phyloP scores from a whole-genome alignment of 2,113 vertebrate genomes.

The Brachionichthys hirsutus region DNA sequence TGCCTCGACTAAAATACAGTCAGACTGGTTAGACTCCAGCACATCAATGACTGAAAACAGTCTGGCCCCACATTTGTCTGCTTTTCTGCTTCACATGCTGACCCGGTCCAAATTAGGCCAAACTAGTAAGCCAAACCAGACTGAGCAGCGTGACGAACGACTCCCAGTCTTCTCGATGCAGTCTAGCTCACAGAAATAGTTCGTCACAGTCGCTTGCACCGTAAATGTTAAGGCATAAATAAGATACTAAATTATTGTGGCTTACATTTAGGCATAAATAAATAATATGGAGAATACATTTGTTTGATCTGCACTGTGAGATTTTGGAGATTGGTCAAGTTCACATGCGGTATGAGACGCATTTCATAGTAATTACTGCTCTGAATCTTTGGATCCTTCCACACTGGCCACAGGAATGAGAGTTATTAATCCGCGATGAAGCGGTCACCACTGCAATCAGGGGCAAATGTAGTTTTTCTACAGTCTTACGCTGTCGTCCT shows the following conservation, averaged over 20 bases:
- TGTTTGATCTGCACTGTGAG: conserved; percentile 2
- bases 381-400: conserved; percentile 21
- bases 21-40: background rate
- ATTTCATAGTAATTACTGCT: conserved; percentile 15
- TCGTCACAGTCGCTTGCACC: conserved; percentile 26
- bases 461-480: conserved; percentile 34
- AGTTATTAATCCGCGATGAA: background rate
- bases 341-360: conserved; percentile 8
- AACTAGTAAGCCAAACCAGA: conserved; percentile 46
- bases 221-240: background rate
- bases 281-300: conserved; percentile 4
- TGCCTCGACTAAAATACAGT: too few relatives aligned
- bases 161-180: conserved; percentile 36
- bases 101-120: conserved; percentile 6
- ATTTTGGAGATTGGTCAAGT: conserved; percentile 3
- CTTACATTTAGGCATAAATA: conserved; percentile 21
- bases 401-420: background rate
- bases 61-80: conserved; percentile 13
- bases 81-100: conserved; percentile 7
- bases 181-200: conserved; percentile 29
- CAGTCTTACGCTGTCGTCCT: conserved; percentile 14
- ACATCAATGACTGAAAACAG: conserved; percentile 8
- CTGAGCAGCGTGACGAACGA: conserved; percentile 38
- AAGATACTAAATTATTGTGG: conserved; percentile 4
- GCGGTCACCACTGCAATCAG: conserved; percentile 3